These are phyloP conservation scores for Formica aserva DNA, from an alignment of 2,888 invertebrate species.

Conservation along the genomic window DNA sequence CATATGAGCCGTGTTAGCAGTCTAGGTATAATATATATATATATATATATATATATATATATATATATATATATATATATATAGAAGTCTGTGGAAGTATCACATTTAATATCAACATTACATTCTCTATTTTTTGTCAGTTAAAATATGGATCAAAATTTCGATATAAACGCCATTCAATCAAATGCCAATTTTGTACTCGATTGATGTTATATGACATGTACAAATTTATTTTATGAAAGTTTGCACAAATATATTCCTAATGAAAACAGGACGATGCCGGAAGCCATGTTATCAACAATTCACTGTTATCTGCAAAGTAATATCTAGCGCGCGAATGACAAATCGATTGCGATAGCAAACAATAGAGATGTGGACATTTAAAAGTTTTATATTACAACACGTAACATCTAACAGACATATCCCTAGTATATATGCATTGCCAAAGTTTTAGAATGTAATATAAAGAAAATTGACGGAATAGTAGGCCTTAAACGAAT, in stretches of 20 bases:
- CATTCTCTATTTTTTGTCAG: neutral
- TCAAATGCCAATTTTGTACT: neutral
- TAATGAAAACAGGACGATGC: slow-evolving; percentile 6
- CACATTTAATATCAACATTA: neutral
- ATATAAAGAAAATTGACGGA: neutral
- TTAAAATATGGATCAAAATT: neutral
- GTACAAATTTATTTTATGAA: slow-evolving; percentile 22
- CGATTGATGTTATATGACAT: neutral
- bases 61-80: too few species aligned
- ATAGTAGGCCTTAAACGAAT: neutral
- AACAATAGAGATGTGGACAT: slow-evolving; percentile 41
- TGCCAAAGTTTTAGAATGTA: neutral
- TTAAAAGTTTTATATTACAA: slow-evolving; percentile 36
- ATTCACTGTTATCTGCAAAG: slow-evolving; percentile 24
- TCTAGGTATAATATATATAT: too few species aligned
- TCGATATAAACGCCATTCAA: neutral
- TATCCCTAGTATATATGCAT: slow-evolving; percentile 1
- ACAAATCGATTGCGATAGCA: slow-evolving; percentile 28
- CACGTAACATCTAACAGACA: neutral
- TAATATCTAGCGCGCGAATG: slow-evolving; percentile 18
- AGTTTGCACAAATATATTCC: slow-evolving; percentile 15
- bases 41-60: too few species aligned
- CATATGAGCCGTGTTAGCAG: too few species aligned
- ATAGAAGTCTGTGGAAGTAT: too few species aligned
- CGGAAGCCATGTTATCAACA: slow-evolving; percentile 55